Evolutionary conservation across 2,113 vertebrate species (phyloP).

Genomic region (Corydoras maculifer): DNA sequence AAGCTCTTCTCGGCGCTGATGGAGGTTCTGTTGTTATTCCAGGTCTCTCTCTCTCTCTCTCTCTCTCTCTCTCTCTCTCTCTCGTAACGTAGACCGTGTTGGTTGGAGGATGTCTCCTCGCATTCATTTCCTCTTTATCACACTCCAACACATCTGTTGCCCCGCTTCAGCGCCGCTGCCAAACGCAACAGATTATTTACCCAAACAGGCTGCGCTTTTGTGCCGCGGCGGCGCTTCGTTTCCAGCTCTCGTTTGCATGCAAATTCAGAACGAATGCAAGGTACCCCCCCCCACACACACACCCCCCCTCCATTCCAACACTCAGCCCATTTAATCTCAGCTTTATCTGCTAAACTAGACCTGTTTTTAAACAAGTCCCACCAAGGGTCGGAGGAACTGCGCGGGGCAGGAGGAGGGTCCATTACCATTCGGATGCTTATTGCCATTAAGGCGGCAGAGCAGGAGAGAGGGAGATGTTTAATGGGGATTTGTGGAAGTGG

Average conservation of each 20-base stretch:
- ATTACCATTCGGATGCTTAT: too few species aligned
- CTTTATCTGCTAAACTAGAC: constrained; percentile 47
- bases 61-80: constrained; percentile 35
- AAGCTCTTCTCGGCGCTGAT: too few species aligned
- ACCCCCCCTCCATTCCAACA: constrained; percentile 7
- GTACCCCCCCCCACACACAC: too few species aligned
- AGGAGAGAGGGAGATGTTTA: constrained; percentile 18
- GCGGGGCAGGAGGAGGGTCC: too few species aligned
- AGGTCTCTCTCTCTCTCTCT: too few species aligned
- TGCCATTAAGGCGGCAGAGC: background rate
- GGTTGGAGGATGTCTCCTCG: constrained; percentile 28
- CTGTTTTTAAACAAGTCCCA: constrained; percentile 7
- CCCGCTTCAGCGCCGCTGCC: constrained; percentile 33
- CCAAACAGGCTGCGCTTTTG: constrained; percentile 45
- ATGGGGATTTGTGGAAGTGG: constrained; percentile 39
- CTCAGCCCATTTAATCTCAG: constrained; percentile 42
- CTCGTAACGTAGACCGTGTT: constrained; percentile 24
- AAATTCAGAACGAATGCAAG: constrained; percentile 27
- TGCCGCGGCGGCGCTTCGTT: constrained; percentile 38
- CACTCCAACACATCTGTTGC: constrained; percentile 44
- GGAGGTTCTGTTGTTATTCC: too few species aligned
- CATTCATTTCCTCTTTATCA: constrained; percentile 47
- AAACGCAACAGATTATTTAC: constrained; percentile 43
- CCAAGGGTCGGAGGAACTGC: background rate
- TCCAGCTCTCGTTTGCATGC: constrained; percentile 40